Conservation (phyloP, 2,797 vertebrate genomes). For the Botia almorhae region DNA sequence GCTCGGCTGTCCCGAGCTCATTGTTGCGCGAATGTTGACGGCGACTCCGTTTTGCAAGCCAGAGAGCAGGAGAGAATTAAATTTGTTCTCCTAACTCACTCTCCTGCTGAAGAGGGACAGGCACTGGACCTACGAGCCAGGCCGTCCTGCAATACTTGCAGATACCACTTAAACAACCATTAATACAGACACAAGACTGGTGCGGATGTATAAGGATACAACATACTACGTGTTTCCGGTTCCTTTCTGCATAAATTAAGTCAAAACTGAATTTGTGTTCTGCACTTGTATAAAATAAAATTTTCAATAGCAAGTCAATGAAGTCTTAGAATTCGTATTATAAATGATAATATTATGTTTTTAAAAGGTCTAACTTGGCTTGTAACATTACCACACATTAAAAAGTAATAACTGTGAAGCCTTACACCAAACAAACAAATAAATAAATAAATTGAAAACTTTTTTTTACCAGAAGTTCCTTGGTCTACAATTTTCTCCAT, state of each 20-base stretch:
- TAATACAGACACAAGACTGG: slow-evolving; percentile 67
- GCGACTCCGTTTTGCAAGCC: slow-evolving; percentile 56
- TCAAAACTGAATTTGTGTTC: background rate
- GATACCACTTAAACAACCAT: slow-evolving; percentile 31
- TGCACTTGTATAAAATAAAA: no score
- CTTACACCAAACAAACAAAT: background rate
- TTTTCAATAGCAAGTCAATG: background rate
- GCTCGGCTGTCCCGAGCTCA: slow-evolving; percentile 80
- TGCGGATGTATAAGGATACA: slow-evolving; percentile 49
- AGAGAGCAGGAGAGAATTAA: background rate
- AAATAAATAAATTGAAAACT: background rate
- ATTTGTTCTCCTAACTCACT: slow-evolving; percentile 20
- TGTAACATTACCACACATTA: background rate
- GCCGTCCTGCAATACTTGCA: slow-evolving; percentile 4
- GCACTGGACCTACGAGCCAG: slow-evolving; percentile 30
- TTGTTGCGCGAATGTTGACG: slow-evolving; percentile 66
- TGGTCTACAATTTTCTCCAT: no score
- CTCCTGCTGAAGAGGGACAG: background rate
- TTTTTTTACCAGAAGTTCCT: no score
- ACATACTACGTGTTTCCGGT: slow-evolving; percentile 74
- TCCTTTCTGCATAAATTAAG: slow-evolving; percentile 57
- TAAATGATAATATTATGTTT: background rate
- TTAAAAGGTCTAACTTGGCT: background rate
- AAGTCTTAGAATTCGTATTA: background rate
- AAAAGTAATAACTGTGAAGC: background rate